Conservation (phyloP, 2,797 vertebrate genomes). For the Cossypha niveicapilla region DNA sequence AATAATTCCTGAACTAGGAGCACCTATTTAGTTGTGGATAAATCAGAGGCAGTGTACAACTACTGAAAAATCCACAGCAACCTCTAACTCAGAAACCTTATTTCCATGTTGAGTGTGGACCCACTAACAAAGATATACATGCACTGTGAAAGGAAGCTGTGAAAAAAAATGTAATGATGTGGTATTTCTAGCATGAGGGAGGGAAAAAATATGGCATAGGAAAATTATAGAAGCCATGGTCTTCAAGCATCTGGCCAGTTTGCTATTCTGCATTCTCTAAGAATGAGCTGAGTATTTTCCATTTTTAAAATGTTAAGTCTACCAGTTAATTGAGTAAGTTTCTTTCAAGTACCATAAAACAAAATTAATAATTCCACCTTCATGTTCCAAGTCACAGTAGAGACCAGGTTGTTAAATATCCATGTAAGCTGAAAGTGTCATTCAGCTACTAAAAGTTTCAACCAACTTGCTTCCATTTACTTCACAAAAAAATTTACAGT, state of each 20-base stretch:
- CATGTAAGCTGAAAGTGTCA: neutral
- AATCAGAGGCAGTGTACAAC: neutral
- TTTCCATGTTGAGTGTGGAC: neutral
- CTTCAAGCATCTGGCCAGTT: neutral
- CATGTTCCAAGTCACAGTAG: neutral
- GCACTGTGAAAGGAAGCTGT: neutral
- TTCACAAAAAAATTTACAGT: neutral
- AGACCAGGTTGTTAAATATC: neutral
- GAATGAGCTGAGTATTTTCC: constrained; percentile 35
- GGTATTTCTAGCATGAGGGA: neutral
- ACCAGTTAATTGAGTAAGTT: constrained; percentile 1
- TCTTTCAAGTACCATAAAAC: neutral
- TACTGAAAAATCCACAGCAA: neutral
- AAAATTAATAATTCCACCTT: constrained; percentile 31
- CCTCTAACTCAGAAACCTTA: neutral
- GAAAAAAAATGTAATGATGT: neutral
- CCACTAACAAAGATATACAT: neutral
- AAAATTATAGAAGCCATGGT: constrained; percentile 15
- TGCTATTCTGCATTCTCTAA: neutral
- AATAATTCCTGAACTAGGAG: neutral
- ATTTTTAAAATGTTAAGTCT: constrained; percentile 13
- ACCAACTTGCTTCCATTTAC: neutral
- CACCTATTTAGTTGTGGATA: neutral
- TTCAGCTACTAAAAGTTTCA: constrained; percentile 19
- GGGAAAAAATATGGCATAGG: constrained; percentile 17